Conservation (phyloP, 2,797 vertebrate genomes). For the Meriones psammophilus region DNA sequence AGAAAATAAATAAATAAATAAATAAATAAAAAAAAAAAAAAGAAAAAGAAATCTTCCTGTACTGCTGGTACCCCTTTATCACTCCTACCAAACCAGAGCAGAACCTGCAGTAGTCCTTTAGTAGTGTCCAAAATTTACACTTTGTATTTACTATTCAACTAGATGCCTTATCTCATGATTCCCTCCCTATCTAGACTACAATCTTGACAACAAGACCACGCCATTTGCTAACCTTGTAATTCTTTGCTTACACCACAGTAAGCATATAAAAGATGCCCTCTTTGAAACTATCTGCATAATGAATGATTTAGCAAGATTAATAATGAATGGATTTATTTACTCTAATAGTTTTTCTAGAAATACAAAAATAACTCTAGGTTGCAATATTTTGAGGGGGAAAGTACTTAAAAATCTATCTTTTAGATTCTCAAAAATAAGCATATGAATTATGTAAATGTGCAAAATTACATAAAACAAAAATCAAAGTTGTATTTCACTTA, state of each 20-base stretch:
- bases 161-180: conserved; percentile 4
- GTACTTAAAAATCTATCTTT: conserved; percentile 6
- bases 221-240: conserved; percentile 4
- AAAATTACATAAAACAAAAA: conserved; percentile 54
- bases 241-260: conserved; percentile 26
- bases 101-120: background rate
- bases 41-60: background rate
- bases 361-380: conserved; percentile 44
- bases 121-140: background rate
- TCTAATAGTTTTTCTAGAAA: conserved; percentile 60
- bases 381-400: conserved; percentile 48
- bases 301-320: background rate
- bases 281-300: conserved; percentile 31
- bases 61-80: background rate
- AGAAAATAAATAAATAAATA: background rate
- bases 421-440: conserved; percentile 46
- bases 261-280: background rate
- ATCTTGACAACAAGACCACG: conserved; percentile 28
- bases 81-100: conserved; percentile 22
- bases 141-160: conserved; percentile 13
- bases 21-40: background rate
- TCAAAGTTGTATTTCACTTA: conserved; percentile 23
- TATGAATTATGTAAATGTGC: background rate
- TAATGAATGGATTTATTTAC: background rate
- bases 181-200: conserved; percentile 17